A percentile compares a stretch with the other conserved stretches of the same genome.
phyloP scores from a whole-genome alignment of 2,888 invertebrate species.

The Scaptodrosophila latifasciaeformis region DNA sequence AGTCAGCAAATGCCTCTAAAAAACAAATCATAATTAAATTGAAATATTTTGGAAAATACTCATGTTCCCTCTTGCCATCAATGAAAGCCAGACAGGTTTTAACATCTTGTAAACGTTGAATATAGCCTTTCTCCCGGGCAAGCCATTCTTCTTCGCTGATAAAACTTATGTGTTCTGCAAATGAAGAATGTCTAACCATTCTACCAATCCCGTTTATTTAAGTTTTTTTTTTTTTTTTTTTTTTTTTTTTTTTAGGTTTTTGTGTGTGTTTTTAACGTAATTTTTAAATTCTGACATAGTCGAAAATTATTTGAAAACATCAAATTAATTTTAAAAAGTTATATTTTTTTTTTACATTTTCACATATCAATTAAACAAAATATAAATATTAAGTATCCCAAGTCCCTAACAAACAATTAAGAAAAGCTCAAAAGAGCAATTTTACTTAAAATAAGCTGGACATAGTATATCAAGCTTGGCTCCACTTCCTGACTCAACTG shows the following conservation, averaged over 20 bases:
- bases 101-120: conserved; percentile 49
- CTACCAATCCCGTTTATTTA: neutral
- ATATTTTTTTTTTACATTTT: conserved; percentile 1
- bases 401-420: too few relatives aligned
- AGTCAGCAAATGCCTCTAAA: conserved; percentile 37
- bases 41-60: too few relatives aligned
- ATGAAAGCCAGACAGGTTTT: conserved; percentile 37
- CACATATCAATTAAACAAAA: too few relatives aligned
- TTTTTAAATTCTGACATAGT: too few relatives aligned
- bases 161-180: conserved; percentile 4
- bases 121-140: conserved; percentile 32
- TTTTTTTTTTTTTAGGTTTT: conserved; percentile 1
- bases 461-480: conserved; percentile 37
- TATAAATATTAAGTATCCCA: too few relatives aligned
- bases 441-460: conserved; percentile 45
- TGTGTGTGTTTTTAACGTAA: neutral
- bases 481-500: conserved; percentile 41
- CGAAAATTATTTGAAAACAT: too few relatives aligned
- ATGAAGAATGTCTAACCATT: too few relatives aligned
- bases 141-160: conserved; percentile 46
- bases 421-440: conserved; percentile 64
- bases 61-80: conserved; percentile 38
- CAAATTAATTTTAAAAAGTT: too few relatives aligned
- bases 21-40: too few relatives aligned
- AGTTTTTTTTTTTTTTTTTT: conserved; percentile 13